Evolutionary conservation across 2,113 vertebrate species (phyloP).

Genomic region (Pandion haliaetus): DNA sequence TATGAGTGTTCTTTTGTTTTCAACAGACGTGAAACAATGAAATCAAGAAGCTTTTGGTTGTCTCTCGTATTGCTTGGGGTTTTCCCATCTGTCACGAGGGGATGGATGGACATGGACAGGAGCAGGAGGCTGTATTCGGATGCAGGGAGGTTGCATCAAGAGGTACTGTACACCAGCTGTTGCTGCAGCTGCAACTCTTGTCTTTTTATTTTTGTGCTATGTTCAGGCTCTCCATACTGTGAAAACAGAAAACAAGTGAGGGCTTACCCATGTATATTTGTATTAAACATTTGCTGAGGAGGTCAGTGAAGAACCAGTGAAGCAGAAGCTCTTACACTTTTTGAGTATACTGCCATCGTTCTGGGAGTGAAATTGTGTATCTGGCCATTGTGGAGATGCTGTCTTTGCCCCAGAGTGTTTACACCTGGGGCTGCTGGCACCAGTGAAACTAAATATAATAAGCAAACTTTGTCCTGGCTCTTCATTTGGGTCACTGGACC

Average conservation of each 20-base stretch:
- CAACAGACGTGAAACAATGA: conserved; percentile 81
- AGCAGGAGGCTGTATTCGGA: conserved; percentile 33
- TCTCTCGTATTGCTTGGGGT: conserved; percentile 77
- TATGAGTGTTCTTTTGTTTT: conserved; percentile 26
- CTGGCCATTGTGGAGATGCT: not conserved
- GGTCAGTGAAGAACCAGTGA: not conserved
- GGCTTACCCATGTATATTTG: not conserved
- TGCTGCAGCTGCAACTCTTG: not conserved
- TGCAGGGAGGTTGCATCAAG: conserved; percentile 36
- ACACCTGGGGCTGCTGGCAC: not conserved
- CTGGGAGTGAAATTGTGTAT: not conserved
- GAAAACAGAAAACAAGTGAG: not conserved
- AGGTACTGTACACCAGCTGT: conserved; percentile 71
- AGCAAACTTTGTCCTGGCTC: not conserved
- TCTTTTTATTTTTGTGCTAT: not conserved
- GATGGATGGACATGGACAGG: conserved; percentile 72
- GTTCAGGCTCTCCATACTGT: not conserved
- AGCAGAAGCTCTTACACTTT: not conserved
- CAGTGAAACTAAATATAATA: not conserved
- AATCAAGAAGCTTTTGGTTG: conserved; percentile 78
- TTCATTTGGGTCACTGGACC: not conserved
- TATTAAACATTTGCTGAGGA: not conserved
- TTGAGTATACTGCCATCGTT: not conserved
- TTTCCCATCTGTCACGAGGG: conserved; percentile 70
- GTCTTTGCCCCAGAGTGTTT: not conserved